Percentiles rank a stretch among this genome's conserved stretches.
These are phyloP conservation scores for Oryzias javanicus DNA, from an alignment of 2,113 vertebrate species.

Conservation along the genomic window DNA sequence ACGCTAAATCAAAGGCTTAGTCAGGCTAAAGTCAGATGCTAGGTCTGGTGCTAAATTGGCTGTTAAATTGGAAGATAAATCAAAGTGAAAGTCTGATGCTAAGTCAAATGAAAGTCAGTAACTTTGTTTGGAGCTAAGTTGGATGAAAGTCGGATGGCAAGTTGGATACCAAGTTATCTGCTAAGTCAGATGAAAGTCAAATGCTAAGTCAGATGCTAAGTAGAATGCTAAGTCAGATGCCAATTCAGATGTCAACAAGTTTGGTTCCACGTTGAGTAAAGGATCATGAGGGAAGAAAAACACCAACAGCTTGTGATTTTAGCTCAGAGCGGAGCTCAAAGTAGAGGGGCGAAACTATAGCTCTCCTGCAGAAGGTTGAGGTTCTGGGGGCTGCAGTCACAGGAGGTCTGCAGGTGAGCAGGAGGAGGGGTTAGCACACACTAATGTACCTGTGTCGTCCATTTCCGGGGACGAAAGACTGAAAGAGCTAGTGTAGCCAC, in stretches of 20 bases:
- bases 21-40: no score
- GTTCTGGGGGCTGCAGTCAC: constrained; percentile 19
- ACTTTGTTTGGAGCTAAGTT: no score
- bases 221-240: no score
- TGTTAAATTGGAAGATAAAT: no score
- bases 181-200: neutral
- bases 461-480: constrained; percentile 85
- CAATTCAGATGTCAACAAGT: no score
- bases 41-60: no score
- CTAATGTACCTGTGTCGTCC: constrained; percentile 83
- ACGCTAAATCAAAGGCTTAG: no score
- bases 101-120: constrained; percentile 1
- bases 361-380: constrained; percentile 19
- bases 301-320: neutral
- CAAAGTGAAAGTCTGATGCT: no score
- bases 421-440: constrained; percentile 37
- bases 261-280: no score
- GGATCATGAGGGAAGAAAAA: no score
- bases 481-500: constrained; percentile 89
- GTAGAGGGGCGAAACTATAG: constrained; percentile 7
- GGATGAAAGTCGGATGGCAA: neutral
- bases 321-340: constrained; percentile 19
- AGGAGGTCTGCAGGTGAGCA: constrained; percentile 34
- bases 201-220: no score
- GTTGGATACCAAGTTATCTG: no score